Conservation (phyloP, 2,888 invertebrate genomes). For the Arrhopalites spinosus region DNA sequence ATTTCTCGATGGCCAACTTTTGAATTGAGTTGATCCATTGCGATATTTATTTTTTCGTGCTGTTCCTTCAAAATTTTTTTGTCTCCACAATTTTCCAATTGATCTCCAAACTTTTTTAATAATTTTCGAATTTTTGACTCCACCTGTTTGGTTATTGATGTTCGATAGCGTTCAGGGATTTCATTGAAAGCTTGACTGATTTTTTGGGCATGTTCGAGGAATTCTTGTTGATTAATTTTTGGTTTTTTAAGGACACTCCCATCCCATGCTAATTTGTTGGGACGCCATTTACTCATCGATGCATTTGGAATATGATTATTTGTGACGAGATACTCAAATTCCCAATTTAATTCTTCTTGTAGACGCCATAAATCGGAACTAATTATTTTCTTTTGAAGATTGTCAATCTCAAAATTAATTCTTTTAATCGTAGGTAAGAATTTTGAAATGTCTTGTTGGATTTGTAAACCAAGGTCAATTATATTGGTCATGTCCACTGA, state of each 20-base stretch:
- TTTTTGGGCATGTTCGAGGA: neutral
- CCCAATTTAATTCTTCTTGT: no score
- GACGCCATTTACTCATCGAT: no score
- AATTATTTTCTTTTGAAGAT: no score
- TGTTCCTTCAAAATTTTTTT: neutral
- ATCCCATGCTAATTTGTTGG: neutral
- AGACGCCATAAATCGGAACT: no score
- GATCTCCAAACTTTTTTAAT: neutral
- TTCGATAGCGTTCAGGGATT: neutral
- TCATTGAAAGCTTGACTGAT: neutral
- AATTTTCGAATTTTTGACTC: neutral
- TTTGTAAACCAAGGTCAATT: no score
- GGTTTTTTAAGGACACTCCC: neutral
- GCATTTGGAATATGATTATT: no score
- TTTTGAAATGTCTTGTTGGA: no score
- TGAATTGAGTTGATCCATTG: neutral
- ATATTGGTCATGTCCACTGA: no score
- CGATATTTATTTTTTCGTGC: neutral
- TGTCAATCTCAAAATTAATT: no score
- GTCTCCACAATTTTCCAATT: neutral
- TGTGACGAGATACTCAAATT: no score
- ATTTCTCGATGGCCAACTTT: neutral
- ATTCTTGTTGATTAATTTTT: neutral
- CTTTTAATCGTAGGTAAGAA: no score
- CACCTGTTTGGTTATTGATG: neutral